Conservation (phyloP, 2,797 vertebrate genomes). For the Chaunax sp. region DNA sequence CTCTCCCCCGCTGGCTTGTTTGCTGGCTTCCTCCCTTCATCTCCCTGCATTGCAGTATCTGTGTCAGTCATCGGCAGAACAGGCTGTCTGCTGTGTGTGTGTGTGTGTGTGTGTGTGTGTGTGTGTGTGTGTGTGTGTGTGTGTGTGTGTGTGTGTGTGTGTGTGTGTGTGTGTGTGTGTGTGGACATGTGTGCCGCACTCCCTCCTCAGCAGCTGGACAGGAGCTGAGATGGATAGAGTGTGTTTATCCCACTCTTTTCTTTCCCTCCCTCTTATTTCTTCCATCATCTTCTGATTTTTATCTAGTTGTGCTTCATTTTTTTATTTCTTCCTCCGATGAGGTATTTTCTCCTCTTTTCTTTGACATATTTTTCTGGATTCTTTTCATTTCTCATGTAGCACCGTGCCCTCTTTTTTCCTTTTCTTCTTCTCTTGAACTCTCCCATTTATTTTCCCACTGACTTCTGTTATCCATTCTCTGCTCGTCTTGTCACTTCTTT, state of each 20-base stretch:
- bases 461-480: slow-evolving; percentile 14
- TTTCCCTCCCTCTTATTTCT: not conserved
- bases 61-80: slow-evolving; percentile 77
- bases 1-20: slow-evolving; percentile 17
- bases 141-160: slow-evolving; percentile 22
- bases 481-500: not conserved
- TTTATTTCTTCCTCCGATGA: slow-evolving; percentile 1
- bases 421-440: not conserved
- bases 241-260: slow-evolving; percentile 30
- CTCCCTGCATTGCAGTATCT: slow-evolving; percentile 83
- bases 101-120: slow-evolving; percentile 41
- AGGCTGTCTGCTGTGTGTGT: slow-evolving; percentile 46
- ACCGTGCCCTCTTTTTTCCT: not conserved
- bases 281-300: slow-evolving; percentile 4
- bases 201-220: slow-evolving; percentile 70
- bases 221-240: slow-evolving; percentile 57
- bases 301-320: slow-evolving; percentile 9
- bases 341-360: slow-evolving; percentile 1
- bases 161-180: slow-evolving; percentile 29
- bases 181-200: slow-evolving; percentile 48
- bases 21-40: slow-evolving; percentile 34
- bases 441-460: slow-evolving; percentile 16
- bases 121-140: slow-evolving; percentile 27
- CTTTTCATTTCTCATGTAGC: not conserved
- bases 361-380: not conserved